Percentiles rank a stretch among this genome's conserved stretches.
phyloP scores from a whole-genome alignment of 2,888 invertebrate genomes.

The Drosophila subquinaria region DNA sequence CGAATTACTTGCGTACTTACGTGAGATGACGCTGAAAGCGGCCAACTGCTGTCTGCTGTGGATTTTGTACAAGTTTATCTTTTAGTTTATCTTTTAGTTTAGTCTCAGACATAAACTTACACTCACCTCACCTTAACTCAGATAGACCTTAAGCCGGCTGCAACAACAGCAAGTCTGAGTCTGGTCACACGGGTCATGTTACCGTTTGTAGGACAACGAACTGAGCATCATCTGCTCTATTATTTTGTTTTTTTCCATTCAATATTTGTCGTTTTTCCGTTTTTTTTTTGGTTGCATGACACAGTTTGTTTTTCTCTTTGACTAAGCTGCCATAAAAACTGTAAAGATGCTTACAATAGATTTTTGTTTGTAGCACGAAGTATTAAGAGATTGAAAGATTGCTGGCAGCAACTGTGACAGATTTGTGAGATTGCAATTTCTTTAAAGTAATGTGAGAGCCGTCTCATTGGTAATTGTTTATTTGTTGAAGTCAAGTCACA shows the following conservation, averaged over 20 bases:
- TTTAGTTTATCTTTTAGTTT: conserved; percentile 46
- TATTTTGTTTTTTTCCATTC: conserved; percentile 53
- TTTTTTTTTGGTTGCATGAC: conserved; percentile 47
- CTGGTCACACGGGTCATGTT: conserved; percentile 42
- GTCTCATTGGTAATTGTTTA: background rate
- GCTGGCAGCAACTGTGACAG: conserved; percentile 9
- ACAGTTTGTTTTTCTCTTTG: conserved; percentile 50
- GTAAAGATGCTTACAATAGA: conserved; percentile 47
- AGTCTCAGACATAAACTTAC: conserved; percentile 21
- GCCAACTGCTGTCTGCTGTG: conserved; percentile 17
- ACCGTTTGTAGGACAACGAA: conserved; percentile 69
- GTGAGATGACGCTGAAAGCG: conserved; percentile 11
- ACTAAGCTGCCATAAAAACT: conserved; percentile 51
- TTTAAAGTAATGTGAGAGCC: conserved; percentile 1
- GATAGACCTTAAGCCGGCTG: conserved; percentile 52
- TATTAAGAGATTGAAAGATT: conserved; percentile 42
- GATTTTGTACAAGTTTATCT: conserved; percentile 44
- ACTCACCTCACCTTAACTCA: conserved; percentile 2
- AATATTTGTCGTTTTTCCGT: conserved; percentile 46
- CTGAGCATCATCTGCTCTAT: conserved; percentile 61
- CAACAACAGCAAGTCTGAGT: conserved; percentile 24
- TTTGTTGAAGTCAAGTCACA: background rate
- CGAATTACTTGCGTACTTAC: conserved; percentile 24
- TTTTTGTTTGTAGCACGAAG: conserved; percentile 12
- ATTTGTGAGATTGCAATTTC: conserved; percentile 16